phyloP scores from a whole-genome alignment of 2,113 vertebrate genomes.

The Haplotaxodon microlepis region DNA sequence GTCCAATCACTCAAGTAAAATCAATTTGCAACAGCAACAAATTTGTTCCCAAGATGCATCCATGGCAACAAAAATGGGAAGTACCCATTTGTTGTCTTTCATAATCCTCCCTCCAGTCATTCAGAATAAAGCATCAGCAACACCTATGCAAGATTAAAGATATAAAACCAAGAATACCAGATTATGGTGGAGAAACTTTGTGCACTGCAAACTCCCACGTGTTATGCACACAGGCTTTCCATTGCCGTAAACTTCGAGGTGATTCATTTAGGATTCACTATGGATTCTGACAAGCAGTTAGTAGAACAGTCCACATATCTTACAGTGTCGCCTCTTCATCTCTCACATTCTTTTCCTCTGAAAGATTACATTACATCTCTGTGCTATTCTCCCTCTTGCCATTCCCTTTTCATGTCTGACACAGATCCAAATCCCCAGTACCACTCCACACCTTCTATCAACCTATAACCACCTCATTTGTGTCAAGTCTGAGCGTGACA shows the following conservation, averaged over 20 bases:
- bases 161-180: background rate
- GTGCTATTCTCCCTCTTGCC: background rate
- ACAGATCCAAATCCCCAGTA: background rate
- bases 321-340: background rate
- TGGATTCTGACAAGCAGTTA: background rate
- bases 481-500: background rate
- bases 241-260: background rate
- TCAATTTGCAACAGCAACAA: background rate
- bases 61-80: background rate
- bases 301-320: background rate
- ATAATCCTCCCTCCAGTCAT: background rate
- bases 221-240: background rate
- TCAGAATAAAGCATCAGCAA: background rate
- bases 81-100: background rate
- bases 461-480: background rate
- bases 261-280: background rate
- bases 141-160: background rate
- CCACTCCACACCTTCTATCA: background rate
- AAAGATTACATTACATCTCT: conserved; percentile 4
- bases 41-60: background rate
- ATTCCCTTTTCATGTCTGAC: background rate
- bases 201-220: background rate
- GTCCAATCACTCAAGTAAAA: background rate
- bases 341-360: background rate
- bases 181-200: background rate